Conservation (phyloP, 1,140 invertebrate species). For the Drosophila sp. region DNA sequence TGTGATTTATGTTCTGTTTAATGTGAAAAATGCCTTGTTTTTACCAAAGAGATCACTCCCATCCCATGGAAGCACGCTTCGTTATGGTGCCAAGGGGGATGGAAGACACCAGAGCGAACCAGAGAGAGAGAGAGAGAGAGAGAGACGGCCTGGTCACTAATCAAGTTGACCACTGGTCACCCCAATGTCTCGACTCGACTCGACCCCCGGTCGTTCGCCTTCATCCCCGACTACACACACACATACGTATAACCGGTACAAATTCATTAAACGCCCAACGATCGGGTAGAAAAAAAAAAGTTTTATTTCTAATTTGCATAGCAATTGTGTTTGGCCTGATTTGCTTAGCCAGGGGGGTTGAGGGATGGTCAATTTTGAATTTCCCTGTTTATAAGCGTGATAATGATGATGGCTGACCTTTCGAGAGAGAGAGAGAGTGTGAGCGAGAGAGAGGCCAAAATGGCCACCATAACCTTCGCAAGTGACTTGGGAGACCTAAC, state of each 20-base stretch:
- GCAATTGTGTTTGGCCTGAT: constrained; percentile 76
- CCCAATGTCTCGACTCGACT: constrained; percentile 12
- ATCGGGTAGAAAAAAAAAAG: constrained; percentile 36
- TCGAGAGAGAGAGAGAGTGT: constrained; percentile 14
- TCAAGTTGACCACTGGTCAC: constrained; percentile 80
- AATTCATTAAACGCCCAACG: constrained; percentile 69
- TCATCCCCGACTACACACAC: background rate
- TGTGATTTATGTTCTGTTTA: constrained; percentile 82
- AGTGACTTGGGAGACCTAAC: constrained; percentile 56
- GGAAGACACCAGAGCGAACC: too few species aligned
- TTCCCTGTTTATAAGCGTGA: constrained; percentile 72
- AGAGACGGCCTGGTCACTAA: constrained; percentile 63
- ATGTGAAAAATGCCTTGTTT: constrained; percentile 82
- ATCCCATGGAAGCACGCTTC: constrained; percentile 55
- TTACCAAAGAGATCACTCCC: constrained; percentile 82
- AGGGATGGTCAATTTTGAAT: constrained; percentile 30
- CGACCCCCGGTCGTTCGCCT: constrained; percentile 4
- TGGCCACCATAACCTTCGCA: constrained; percentile 48
- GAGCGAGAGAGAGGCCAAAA: constrained; percentile 42
- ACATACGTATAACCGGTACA: constrained; percentile 46
- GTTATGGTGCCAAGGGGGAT: constrained; percentile 17
- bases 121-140: background rate
- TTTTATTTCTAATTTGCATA: constrained; percentile 77
- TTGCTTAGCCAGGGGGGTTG: constrained; percentile 47
- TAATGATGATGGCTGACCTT: constrained; percentile 82